A percentile compares a stretch with the other conserved stretches of the same genome.
These are phyloP conservation scores for Brassicogethes aeneus DNA, from an alignment of 2,888 invertebrate species.

Conservation along the genomic window DNA sequence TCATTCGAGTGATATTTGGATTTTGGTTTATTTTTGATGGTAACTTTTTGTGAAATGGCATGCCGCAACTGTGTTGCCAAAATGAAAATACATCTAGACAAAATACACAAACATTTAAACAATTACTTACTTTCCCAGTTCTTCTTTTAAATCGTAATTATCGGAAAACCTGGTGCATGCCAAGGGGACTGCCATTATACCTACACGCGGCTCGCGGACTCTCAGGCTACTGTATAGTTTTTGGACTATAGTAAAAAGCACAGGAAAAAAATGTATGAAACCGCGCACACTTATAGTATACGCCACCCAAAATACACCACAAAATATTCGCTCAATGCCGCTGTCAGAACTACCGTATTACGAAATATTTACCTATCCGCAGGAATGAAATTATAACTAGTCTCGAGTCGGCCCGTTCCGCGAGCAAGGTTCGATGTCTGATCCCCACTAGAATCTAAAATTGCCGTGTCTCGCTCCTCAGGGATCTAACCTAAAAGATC, in stretches of 20 bases:
- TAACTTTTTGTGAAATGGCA: no score
- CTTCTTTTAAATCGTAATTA: slow-evolving; percentile 99
- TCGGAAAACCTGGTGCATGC: slow-evolving; percentile 97
- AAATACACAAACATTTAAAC: slow-evolving; percentile 8
- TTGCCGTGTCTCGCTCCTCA: slow-evolving; percentile 29
- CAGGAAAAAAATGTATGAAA: neutral
- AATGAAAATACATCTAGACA: no score
- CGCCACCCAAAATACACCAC: slow-evolving; percentile 28
- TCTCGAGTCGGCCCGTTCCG: slow-evolving; percentile 5
- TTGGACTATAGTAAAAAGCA: neutral
- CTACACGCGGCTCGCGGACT: slow-evolving; percentile 12
- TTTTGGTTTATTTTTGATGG: no score
- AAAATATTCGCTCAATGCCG: slow-evolving; percentile 11
- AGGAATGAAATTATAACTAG: neutral
- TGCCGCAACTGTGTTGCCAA: no score
- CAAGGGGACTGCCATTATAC: slow-evolving; percentile 75
- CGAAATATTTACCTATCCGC: slow-evolving; percentile 8
- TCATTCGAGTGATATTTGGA: no score
- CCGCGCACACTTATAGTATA: slow-evolving; percentile 9
- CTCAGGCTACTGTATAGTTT: slow-evolving; percentile 2
- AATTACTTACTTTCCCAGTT: slow-evolving; percentile 92
- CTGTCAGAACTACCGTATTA: slow-evolving; percentile 9
- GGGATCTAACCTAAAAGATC: slow-evolving; percentile 39
- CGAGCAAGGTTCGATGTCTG: slow-evolving; percentile 17
- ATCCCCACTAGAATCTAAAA: slow-evolving; percentile 22